phyloP scores from a whole-genome alignment of 2,888 invertebrate genomes.

The Trachelus tabidus region DNA sequence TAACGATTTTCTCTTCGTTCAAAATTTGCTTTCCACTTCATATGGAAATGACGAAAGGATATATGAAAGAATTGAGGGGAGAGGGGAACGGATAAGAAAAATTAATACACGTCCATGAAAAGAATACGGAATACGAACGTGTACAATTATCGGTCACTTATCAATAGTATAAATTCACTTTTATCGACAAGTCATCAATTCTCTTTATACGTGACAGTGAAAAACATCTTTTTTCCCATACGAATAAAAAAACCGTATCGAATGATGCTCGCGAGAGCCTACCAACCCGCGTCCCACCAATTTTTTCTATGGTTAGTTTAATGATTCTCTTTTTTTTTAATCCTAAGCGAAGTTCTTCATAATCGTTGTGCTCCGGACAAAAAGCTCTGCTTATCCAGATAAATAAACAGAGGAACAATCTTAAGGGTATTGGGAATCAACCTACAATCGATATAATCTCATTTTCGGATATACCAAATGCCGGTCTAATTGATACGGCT shows the following conservation, averaged over 20 bases:
- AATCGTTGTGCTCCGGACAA: background rate
- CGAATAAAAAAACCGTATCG: background rate
- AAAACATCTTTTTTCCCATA: background rate
- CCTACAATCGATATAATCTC: background rate
- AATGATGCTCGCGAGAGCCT: background rate
- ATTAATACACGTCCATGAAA: constrained; percentile 22
- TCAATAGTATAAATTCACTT: background rate
- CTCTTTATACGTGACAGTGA: background rate
- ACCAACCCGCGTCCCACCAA: background rate
- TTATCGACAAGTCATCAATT: background rate
- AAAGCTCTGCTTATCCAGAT: background rate
- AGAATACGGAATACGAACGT: constrained; percentile 18
- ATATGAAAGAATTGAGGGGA: constrained; percentile 25
- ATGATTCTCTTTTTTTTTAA: background rate
- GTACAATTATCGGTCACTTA: background rate
- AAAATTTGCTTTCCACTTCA: background rate
- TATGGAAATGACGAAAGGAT: background rate
- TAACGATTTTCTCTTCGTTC: background rate
- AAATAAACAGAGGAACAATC: background rate
- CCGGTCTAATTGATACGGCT: background rate
- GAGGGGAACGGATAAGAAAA: constrained; percentile 18
- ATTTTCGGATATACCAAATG: background rate
- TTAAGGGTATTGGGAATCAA: background rate
- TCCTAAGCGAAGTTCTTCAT: background rate
- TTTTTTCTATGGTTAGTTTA: background rate